Percentiles rank a stretch among this genome's conserved stretches.
phyloP scores from a whole-genome alignment of 2,113 vertebrate genomes.

The Phodopus roborovskii region DNA sequence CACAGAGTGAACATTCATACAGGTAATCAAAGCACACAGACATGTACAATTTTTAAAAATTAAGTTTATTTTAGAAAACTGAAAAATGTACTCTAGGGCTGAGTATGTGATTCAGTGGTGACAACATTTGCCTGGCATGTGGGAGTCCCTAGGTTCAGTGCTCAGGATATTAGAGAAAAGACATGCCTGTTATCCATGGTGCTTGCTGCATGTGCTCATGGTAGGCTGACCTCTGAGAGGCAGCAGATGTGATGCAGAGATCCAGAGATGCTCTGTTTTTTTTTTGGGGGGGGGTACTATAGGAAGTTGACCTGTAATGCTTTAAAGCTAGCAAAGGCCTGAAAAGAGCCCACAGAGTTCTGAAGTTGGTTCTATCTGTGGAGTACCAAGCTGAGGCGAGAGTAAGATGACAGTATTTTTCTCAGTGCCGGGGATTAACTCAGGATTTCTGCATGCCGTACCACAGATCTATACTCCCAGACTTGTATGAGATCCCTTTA shows the following conservation, averaged over 20 bases:
- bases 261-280: background rate
- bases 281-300: background rate
- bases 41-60: background rate
- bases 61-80: background rate
- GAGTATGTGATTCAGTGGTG: background rate
- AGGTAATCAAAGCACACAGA: background rate
- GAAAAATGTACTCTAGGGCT: background rate
- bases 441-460: background rate
- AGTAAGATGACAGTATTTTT: background rate
- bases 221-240: background rate
- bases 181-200: background rate
- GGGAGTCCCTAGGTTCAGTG: background rate
- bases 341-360: background rate
- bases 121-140: background rate
- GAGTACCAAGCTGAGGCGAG: background rate
- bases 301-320: background rate
- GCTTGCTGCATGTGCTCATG: too few species aligned
- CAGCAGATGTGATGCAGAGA: background rate
- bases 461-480: background rate
- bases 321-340: background rate
- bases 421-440: background rate
- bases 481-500: background rate
- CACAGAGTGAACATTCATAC: background rate
- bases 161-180: background rate
- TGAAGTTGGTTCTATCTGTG: background rate